phyloP scores from a whole-genome alignment of 2,113 vertebrate genomes.

The Tychaedon coryphoeus region DNA sequence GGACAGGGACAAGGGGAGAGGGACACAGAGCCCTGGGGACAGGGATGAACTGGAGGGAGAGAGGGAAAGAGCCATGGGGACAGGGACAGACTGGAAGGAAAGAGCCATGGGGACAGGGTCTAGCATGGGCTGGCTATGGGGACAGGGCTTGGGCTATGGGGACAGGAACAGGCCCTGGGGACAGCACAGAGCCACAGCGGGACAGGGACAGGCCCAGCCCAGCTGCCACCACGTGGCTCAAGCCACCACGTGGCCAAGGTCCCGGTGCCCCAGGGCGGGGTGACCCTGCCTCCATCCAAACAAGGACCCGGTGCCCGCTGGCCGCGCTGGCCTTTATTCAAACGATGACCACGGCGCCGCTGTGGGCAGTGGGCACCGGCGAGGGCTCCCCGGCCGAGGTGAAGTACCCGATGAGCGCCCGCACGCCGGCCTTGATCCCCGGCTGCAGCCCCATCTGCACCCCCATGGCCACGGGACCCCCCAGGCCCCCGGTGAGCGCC shows the following conservation, averaged over 20 bases:
- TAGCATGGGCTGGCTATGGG: not conserved
- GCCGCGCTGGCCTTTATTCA: not conserved
- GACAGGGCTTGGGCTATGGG: no score
- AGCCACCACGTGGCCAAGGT: not conserved
- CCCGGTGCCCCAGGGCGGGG: not conserved
- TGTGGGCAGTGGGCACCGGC: not conserved
- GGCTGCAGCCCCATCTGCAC: conserved; percentile 79
- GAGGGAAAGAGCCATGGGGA: no score
- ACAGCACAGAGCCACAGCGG: not conserved
- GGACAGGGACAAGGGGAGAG: not conserved
- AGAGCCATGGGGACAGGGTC: not conserved
- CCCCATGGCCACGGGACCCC: conserved; percentile 65
- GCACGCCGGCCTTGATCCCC: conserved; percentile 76
- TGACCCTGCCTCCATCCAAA: not conserved
- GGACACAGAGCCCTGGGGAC: no score
- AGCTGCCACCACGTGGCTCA: not conserved
- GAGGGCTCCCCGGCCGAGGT: conserved; percentile 47
- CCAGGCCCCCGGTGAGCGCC: conserved; percentile 58
- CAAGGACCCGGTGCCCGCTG: not conserved
- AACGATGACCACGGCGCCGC: not conserved
- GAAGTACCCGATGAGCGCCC: conserved; percentile 73
- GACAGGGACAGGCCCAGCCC: not conserved
- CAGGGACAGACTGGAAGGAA: no score
- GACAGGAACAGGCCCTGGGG: not conserved
- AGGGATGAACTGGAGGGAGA: no score